Base-by-base conservation (phyloP, 2,888 invertebrate genomes). In the Agrilus mali region DNA sequence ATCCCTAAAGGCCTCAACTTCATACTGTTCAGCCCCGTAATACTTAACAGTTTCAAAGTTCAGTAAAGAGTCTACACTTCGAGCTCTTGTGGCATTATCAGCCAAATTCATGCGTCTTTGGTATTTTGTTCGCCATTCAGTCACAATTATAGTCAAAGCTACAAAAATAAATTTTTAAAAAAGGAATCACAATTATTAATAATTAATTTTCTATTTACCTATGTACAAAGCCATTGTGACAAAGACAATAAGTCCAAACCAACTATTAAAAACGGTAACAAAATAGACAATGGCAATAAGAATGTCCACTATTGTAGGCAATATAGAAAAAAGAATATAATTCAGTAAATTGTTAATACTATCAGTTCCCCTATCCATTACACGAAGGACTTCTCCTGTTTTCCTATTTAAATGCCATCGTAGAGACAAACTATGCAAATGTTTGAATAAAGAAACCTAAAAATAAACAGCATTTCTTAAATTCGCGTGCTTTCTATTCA, bases 21-120 rank as follows among this genome's bases (percentile, higher is more conserved):
- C 97, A 66, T 92, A 96, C 2, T 77, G 62, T 63, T 97, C 96
- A 1, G 93, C 94, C 5, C 89, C 89, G 62, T 96, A 97, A 68
- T 97, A 97, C 64, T 98, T 98, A 0, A 96, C 97, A 1, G 97
- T 97, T 71, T 98, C 97, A 68, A 93, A 97, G 70, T 98, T 98
- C 12, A 97, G 73, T 42, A 98, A 69, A 0, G 97, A 96, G 67
- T 98, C 97, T 0, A 97, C 94, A 42, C 93, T 93, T 46, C 86
- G 78, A 5, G 93, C 88, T 56, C 89, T 84, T 46, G 86, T 84
- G 33, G 83, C 88, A 66, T 97, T 98, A 61, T 97, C 96, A 0
- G 92, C 85, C 22, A 82, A 71, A 67, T 97, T 98, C 93, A 95
- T 94, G 5, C 84, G 77, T 31, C 96, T 73, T 53, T 95, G 86